Evolutionary conservation across 2,888 invertebrate genomes (phyloP).

Genomic region (Candidula unifasciata): DNA sequence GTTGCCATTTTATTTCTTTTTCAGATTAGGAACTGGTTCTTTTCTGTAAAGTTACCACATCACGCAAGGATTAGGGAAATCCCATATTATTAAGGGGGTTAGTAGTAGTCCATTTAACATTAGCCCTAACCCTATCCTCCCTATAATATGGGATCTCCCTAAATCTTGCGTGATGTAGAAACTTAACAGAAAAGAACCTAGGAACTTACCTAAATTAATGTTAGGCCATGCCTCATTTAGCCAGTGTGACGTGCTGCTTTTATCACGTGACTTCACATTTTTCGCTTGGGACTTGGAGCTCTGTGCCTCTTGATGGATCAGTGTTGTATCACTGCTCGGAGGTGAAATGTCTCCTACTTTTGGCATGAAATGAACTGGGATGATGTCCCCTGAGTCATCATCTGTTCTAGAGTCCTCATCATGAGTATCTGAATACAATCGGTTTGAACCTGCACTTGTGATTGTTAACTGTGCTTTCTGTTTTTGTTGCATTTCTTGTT

Average conservation of each 20-base stretch:
- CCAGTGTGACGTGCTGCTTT: constrained; percentile 24
- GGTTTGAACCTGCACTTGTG: neutral
- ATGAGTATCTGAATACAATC: constrained; percentile 19
- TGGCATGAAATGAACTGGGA: constrained; percentile 67
- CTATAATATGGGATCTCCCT: too few relatives aligned
- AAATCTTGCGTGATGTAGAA: too few relatives aligned
- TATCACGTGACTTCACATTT: neutral
- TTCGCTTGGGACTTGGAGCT: neutral
- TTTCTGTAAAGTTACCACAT: too few relatives aligned
- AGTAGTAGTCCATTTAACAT: too few relatives aligned
- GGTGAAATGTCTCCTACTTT: constrained; percentile 51
- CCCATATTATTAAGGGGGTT: too few relatives aligned
- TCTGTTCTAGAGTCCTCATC: constrained; percentile 49
- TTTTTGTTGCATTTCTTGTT: constrained; percentile 36
- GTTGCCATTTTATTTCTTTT: too few relatives aligned
- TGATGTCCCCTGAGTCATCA: constrained; percentile 70
- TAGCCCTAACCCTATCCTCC: too few relatives aligned
- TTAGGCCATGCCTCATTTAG: constrained; percentile 40
- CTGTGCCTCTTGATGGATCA: constrained; percentile 42
- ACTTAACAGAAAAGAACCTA: too few relatives aligned
- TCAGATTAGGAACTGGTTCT: too few relatives aligned
- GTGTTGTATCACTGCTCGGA: constrained; percentile 50
- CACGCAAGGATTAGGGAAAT: too few relatives aligned
- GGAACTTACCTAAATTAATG: constrained; percentile 46
- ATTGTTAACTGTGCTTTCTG: neutral